Evolutionary conservation across 2,113 vertebrate genomes (phyloP).

Genomic region (Casuarius casuarius): DNA sequence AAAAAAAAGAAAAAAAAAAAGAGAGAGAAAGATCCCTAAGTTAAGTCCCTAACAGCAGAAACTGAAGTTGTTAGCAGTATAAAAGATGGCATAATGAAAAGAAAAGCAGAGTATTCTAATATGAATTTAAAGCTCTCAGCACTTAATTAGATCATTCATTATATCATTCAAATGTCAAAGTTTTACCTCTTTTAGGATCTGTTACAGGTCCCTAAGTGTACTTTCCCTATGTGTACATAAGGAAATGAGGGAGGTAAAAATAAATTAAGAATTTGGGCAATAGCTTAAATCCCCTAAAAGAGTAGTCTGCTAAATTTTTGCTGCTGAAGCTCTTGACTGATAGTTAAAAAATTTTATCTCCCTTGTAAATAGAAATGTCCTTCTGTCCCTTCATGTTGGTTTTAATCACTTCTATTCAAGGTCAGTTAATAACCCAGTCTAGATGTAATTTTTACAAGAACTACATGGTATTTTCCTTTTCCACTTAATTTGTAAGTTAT

Average conservation of each 20-base stretch:
- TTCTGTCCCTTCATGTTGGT: neutral
- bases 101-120: neutral
- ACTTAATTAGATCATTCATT: neutral
- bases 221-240: neutral
- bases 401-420: neutral
- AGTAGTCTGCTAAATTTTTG: neutral
- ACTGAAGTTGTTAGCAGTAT: neutral
- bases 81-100: neutral
- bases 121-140: neutral
- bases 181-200: neutral
- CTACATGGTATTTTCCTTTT: neutral
- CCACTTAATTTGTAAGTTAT: neutral
- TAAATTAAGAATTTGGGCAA: neutral
- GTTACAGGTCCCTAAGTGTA: neutral
- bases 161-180: neutral
- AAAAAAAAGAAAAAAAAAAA: neutral
- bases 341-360: constrained; percentile 7
- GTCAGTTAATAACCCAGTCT: neutral
- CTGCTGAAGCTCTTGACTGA: constrained; percentile 50
- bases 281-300: neutral
- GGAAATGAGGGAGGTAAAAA: neutral
- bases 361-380: neutral
- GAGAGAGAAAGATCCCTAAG: neutral
- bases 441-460: neutral
- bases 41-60: neutral